Conservation (phyloP, 2,888 invertebrate species). For the Keiferia lycopersicella region DNA sequence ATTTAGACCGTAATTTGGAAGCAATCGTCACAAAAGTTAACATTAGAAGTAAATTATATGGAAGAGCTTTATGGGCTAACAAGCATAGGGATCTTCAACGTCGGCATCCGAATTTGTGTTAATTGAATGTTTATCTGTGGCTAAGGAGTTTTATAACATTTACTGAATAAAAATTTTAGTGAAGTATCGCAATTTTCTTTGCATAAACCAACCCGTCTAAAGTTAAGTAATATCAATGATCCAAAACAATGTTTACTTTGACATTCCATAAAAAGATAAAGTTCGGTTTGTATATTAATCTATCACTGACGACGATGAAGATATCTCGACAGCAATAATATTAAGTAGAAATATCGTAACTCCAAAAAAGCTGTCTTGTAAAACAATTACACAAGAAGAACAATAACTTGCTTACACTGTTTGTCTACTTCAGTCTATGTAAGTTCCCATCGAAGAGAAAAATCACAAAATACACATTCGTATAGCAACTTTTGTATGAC, state of each 20-base stretch:
- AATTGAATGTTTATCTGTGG: no score
- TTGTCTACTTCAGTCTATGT: constrained; percentile 29
- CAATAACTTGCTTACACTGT: constrained; percentile 17
- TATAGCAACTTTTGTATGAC: constrained; percentile 44
- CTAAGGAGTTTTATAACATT: no score
- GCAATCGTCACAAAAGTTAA: constrained; percentile 39
- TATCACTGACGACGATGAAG: constrained; percentile 2
- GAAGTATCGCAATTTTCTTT: no score
- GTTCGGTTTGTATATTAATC: neutral
- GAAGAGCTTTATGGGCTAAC: constrained; percentile 37
- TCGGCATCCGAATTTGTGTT: neutral
- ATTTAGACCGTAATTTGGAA: constrained; percentile 58
- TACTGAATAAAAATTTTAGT: no score
- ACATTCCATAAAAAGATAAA: no score
- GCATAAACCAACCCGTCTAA: no score
- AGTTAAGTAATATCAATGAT: no score
- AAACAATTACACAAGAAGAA: constrained; percentile 12
- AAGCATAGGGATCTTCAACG: constrained; percentile 30
- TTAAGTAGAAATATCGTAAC: neutral
- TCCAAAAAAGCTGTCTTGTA: constrained; percentile 10
- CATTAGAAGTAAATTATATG: constrained; percentile 27
- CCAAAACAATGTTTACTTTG: neutral
- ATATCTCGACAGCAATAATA: neutral
- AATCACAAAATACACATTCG: constrained; percentile 33
- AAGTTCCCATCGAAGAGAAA: constrained; percentile 30